Conservation (phyloP, 2,888 invertebrate species). For the Chrysolina americana region DNA sequence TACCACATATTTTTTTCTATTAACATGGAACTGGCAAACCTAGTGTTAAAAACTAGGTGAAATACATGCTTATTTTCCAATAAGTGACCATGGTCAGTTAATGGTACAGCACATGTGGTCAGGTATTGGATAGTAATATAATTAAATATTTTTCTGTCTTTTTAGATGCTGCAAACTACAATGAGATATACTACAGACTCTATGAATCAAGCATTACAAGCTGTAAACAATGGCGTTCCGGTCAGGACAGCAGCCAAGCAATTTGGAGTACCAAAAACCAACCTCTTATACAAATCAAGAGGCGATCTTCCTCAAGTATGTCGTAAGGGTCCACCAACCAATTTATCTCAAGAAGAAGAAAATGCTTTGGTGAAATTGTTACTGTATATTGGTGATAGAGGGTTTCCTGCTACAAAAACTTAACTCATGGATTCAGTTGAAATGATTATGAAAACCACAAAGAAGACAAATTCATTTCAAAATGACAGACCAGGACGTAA, state of each 20-base stretch:
- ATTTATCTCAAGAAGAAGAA: too few species aligned
- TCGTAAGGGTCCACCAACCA: slow-evolving; percentile 5
- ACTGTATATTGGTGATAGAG: slow-evolving; percentile 3
- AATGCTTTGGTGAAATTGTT: too few species aligned
- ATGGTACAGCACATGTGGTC: slow-evolving; percentile 4
- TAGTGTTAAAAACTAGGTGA: slow-evolving; percentile 17
- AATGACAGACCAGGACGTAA: slow-evolving; percentile 23
- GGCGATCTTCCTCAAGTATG: slow-evolving; percentile 11
- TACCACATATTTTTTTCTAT: neutral
- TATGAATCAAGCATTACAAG: slow-evolving; percentile 8
- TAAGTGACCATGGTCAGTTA: slow-evolving; percentile 8
- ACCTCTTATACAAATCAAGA: neutral
- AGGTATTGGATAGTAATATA: slow-evolving; percentile 9
- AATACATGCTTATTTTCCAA: slow-evolving; percentile 15
- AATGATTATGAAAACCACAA: slow-evolving; percentile 22
- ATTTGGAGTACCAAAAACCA: slow-evolving; percentile 1
- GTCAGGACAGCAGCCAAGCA: slow-evolving; percentile 7
- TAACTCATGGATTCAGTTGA: slow-evolving; percentile 20
- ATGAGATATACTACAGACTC: slow-evolving; percentile 14
- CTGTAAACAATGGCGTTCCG: neutral
- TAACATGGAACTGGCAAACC: neutral
- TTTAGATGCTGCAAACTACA: slow-evolving; percentile 5
- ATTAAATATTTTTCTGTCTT: slow-evolving; percentile 1
- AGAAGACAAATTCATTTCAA: slow-evolving; percentile 19
- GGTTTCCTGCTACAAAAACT: slow-evolving; percentile 21